Base-by-base conservation (phyloP, 1,140 invertebrate genomes). In the Cherax quadricarinatus region DNA sequence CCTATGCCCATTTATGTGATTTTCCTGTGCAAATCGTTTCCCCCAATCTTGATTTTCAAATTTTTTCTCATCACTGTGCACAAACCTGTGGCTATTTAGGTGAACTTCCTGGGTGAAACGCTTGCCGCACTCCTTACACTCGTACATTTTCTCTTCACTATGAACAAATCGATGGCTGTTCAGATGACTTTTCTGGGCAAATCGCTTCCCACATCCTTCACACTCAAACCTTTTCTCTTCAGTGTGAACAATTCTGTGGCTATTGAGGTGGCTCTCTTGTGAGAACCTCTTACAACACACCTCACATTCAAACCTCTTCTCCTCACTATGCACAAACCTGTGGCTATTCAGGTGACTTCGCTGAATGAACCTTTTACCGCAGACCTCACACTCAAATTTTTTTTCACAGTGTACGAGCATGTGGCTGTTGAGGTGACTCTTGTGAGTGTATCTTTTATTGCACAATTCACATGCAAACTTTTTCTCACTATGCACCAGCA, bases 341-440 rank as follows among this genome's bases (percentile, higher is more conserved):
- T 99, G 98, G 89, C 98, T 98, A 95, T 98, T 98, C 0, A 99
- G 95, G 94, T 99, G 98, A 0, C 98, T 98, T 94, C 98, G 98
- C 94, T 99, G 98, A 57, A 97, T 98, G 94, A 98, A 99, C 0
- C 97, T 97, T 0, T 98, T 97, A 89, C 98, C 96, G 94, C 98
- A 98, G 94, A 98, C 97, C 0, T 97, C 97, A 95, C 98, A 99
- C 93, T 97, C 97, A 94, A 98, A 98, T 94, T 98, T 98, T 95
- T 98, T 98, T 0, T 98, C 93, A 24, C 81, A 86, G 94, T 99
- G 98, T 79, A 99, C 99, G 85, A 98, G 96, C 94, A 97, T 97
- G 95, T 99, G 98, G 51, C 98, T 96, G 0, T 98, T 99, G 70
- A 99, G 95, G 94, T 99, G 98, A 95, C 99, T 98, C 95, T 99